Conservation (phyloP, 1,140 invertebrate species). For the Brevipalpus yothersi region DNA sequence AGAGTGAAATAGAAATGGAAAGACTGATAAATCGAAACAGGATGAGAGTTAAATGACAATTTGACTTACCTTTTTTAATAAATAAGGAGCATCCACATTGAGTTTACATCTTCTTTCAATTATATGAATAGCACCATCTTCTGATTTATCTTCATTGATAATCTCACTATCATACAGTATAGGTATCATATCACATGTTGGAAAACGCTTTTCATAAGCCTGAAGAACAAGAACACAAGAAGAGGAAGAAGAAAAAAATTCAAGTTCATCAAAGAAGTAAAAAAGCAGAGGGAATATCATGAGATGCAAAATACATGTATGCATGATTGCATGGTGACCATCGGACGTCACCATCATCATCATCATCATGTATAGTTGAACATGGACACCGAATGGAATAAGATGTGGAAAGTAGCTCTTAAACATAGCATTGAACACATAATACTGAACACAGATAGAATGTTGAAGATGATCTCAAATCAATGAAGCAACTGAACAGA, state of each 20-base stretch:
- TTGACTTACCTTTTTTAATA: conserved; percentile 60
- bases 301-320: too few relatives aligned
- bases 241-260: neutral
- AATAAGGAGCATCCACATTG: conserved; percentile 79
- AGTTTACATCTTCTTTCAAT: conserved; percentile 74
- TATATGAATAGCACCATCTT: conserved; percentile 48
- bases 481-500: too few relatives aligned
- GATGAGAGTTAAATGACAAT: neutral
- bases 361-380: too few relatives aligned
- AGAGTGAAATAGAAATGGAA: neutral
- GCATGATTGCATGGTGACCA: too few relatives aligned
- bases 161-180: conserved; percentile 76
- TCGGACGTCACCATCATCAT: too few relatives aligned
- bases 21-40: neutral
- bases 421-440: too few relatives aligned
- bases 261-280: too few relatives aligned
- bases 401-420: too few relatives aligned
- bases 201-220: conserved; percentile 83
- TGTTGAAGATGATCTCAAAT: too few relatives aligned
- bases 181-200: conserved; percentile 78
- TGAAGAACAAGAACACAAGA: conserved; percentile 17
- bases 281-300: too few relatives aligned
- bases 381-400: too few relatives aligned
- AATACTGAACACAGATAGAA: too few relatives aligned
- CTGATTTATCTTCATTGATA: conserved; percentile 42